Conservation (phyloP, 2,113 vertebrate species). For the Dasyurus viverrinus region DNA sequence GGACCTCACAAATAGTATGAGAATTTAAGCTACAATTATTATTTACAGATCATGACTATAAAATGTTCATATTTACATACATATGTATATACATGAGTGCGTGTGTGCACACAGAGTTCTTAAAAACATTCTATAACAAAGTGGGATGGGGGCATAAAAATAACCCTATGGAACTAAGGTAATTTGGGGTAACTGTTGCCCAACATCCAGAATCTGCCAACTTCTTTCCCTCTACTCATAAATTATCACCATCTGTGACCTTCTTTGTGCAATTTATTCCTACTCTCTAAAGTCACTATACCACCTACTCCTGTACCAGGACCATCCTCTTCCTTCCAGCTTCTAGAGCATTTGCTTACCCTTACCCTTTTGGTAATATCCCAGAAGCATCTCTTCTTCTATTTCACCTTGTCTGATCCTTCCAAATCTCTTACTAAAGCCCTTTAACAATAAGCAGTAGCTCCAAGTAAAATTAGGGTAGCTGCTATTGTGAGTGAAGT, state of each 20-base stretch:
- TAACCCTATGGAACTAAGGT: neutral
- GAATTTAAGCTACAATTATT: neutral
- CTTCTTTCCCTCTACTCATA: neutral
- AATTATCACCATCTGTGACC: neutral
- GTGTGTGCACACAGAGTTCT: neutral
- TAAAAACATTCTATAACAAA: neutral
- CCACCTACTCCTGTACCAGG: neutral
- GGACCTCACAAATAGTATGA: neutral
- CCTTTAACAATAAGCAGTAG: neutral
- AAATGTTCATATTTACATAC: neutral
- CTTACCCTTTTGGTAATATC: neutral
- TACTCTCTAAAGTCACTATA: neutral
- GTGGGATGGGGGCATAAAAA: neutral
- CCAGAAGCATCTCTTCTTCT: neutral
- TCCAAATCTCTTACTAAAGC: neutral
- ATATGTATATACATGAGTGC: no score
- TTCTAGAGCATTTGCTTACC: neutral
- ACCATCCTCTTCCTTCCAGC: neutral
- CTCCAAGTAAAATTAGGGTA: neutral
- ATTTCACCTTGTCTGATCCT: neutral
- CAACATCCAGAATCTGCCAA: neutral
- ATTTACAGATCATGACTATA: neutral
- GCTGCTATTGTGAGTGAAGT: neutral
- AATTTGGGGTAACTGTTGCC: neutral
- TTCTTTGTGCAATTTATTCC: neutral